phyloP scores from a whole-genome alignment of 2,113 vertebrate species.

The Nesogale talazaci region DNA sequence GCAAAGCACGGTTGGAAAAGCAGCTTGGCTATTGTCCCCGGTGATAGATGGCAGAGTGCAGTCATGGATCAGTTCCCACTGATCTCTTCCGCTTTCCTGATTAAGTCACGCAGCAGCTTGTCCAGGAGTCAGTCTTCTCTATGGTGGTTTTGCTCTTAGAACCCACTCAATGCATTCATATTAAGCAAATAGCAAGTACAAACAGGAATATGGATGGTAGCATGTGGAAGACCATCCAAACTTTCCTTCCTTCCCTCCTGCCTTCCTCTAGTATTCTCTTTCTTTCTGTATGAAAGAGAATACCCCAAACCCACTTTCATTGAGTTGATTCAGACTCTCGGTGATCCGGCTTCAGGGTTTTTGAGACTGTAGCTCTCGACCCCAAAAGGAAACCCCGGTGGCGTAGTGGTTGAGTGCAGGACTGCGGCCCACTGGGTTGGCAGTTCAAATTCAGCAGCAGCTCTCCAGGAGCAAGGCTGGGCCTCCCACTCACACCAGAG shows the following conservation, averaged over 20 bases:
- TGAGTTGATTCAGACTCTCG: too few relatives aligned
- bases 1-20: constrained; percentile 19
- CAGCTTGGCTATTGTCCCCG: constrained; percentile 44
- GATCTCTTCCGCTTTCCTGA: not conserved
- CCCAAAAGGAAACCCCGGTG: too few relatives aligned
- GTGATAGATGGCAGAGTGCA: not conserved
- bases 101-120: not conserved
- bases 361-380: too few relatives aligned
- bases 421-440: too few relatives aligned
- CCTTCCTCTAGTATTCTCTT: not conserved
- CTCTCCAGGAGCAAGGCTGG: too few relatives aligned
- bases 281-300: not conserved
- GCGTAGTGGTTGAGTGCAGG: too few relatives aligned
- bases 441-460: too few relatives aligned
- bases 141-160: not conserved
- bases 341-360: too few relatives aligned
- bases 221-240: not conserved
- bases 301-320: too few relatives aligned
- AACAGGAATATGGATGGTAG: not conserved
- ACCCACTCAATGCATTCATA: not conserved
- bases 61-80: not conserved
- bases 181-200: not conserved
- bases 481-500: too few relatives aligned
- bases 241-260: too few relatives aligned
- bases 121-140: not conserved